A percentile compares a stretch with the other conserved stretches of the same genome.
These are phyloP conservation scores for Pseudopodoces humilis DNA, from an alignment of 2,113 vertebrate species.

Conservation along the genomic window DNA sequence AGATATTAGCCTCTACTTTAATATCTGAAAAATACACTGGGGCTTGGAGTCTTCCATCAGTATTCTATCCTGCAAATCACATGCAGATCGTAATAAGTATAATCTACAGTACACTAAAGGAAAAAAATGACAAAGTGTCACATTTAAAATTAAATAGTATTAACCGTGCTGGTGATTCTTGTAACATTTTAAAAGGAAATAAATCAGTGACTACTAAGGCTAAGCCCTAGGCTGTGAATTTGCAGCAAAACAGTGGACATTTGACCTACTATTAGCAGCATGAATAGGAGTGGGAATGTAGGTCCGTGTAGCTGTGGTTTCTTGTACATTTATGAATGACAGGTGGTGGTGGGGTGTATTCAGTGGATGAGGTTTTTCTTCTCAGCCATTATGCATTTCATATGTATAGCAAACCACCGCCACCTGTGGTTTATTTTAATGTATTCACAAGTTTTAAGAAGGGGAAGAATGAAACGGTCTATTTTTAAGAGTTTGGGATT, in stretches of 20 bases:
- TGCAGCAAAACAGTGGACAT: conserved; percentile 49
- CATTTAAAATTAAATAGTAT: conserved; percentile 64
- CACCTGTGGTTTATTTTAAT: conserved; percentile 72
- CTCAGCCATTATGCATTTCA: conserved; percentile 40
- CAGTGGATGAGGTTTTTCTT: conserved; percentile 52
- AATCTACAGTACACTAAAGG: conserved; percentile 18
- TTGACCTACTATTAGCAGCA: conserved; percentile 49
- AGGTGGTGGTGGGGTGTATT: conserved; percentile 41
- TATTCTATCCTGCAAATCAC: conserved; percentile 43
- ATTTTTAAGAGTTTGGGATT: conserved; percentile 34
- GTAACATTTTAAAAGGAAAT: conserved; percentile 61
- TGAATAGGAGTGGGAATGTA: conserved; percentile 55
- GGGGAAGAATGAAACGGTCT: background rate
- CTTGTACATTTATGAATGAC: conserved; percentile 56
- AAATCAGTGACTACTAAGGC: conserved; percentile 33
- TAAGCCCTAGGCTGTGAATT: conserved; percentile 30
- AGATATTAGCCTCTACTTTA: conserved; percentile 66
- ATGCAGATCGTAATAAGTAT: conserved; percentile 52
- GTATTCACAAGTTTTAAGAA: conserved; percentile 41
- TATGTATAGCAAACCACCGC: conserved; percentile 58
- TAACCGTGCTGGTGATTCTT: conserved; percentile 34
- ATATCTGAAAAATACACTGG: conserved; percentile 52
- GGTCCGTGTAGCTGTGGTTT: conserved; percentile 10
- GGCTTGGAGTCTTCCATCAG: conserved; percentile 41
- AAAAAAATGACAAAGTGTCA: conserved; percentile 57